Evolutionary conservation across 2,797 vertebrate genomes (phyloP).

Genomic region (Helostoma temminkii): DNA sequence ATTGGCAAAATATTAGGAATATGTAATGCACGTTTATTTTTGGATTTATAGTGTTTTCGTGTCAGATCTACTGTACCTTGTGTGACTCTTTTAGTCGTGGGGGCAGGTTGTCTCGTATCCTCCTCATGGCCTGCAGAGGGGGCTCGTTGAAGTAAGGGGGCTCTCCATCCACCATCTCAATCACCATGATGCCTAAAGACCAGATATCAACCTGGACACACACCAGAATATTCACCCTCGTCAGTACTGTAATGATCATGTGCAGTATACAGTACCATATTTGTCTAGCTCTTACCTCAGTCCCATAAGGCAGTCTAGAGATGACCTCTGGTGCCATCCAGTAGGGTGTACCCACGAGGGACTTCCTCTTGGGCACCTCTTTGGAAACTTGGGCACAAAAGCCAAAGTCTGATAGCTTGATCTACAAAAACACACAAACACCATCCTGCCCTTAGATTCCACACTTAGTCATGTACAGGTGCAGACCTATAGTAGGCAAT

Average conservation of each 20-base stretch:
- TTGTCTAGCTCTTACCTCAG: slow-evolving; percentile 86
- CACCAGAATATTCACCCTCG: neutral
- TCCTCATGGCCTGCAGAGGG: slow-evolving; percentile 98
- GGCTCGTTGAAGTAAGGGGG: slow-evolving; percentile 99
- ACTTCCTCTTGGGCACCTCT: slow-evolving; percentile 98
- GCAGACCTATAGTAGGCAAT: slow-evolving; percentile 5
- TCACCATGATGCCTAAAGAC: slow-evolving; percentile 99
- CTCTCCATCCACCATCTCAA: slow-evolving; percentile 99
- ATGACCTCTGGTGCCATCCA: slow-evolving; percentile 99
- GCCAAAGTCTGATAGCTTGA: slow-evolving; percentile 97
- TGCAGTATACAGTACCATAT: neutral
- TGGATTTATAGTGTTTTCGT: neutral
- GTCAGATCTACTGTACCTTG: slow-evolving; percentile 87
- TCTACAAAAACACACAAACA: slow-evolving; percentile 80
- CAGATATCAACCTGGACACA: slow-evolving; percentile 95
- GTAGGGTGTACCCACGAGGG: slow-evolving; percentile 94
- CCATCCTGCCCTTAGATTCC: neutral
- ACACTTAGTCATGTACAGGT: neutral
- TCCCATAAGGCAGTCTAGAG: slow-evolving; percentile 95
- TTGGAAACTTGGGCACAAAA: slow-evolving; percentile 99
- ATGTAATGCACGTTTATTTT: too few relatives aligned
- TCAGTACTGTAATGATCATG: neutral
- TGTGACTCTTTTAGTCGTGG: slow-evolving; percentile 95
- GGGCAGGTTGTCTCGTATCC: slow-evolving; percentile 97
- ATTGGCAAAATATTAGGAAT: too few relatives aligned